These are phyloP conservation scores for Hyposoter dolosus DNA, from an alignment of 2,888 invertebrate genomes.

Conservation along the genomic window DNA sequence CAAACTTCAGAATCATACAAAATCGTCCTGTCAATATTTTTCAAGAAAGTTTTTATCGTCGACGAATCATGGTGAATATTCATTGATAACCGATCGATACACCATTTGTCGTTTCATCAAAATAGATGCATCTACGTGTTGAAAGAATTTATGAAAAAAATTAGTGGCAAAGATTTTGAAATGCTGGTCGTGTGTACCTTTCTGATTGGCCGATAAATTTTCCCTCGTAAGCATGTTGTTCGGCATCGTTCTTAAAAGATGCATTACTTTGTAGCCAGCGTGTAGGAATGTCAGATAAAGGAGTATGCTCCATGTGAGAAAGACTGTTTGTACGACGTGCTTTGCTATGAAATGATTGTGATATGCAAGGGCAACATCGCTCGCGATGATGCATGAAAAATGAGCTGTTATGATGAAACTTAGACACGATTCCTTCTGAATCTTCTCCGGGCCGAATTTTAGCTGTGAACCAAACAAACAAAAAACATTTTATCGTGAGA, in stretches of 20 bases:
- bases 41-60: background rate
- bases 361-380: slow-evolving; percentile 85
- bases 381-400: slow-evolving; percentile 85
- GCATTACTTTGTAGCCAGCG: slow-evolving; percentile 85
- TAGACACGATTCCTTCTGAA: slow-evolving; percentile 85
- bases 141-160: background rate
- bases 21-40: background rate
- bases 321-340: slow-evolving; percentile 86
- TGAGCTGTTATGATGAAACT: slow-evolving; percentile 86
- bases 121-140: background rate
- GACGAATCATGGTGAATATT: too few species aligned
- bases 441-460: slow-evolving; percentile 85
- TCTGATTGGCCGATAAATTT: slow-evolving; percentile 82
- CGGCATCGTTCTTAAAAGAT: slow-evolving; percentile 84
- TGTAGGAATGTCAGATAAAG: slow-evolving; percentile 86
- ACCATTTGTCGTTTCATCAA: background rate
- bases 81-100: background rate
- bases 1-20: too few species aligned
- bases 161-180: background rate
- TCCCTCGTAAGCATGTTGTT: slow-evolving; percentile 83
- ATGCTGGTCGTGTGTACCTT: slow-evolving; percentile 77
- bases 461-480: slow-evolving; percentile 79
- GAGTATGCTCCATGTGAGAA: slow-evolving; percentile 86
- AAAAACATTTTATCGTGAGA: background rate
- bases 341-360: slow-evolving; percentile 84